phyloP scores from a whole-genome alignment of 2,113 vertebrate genomes.

The Malurus melanocephalus region DNA sequence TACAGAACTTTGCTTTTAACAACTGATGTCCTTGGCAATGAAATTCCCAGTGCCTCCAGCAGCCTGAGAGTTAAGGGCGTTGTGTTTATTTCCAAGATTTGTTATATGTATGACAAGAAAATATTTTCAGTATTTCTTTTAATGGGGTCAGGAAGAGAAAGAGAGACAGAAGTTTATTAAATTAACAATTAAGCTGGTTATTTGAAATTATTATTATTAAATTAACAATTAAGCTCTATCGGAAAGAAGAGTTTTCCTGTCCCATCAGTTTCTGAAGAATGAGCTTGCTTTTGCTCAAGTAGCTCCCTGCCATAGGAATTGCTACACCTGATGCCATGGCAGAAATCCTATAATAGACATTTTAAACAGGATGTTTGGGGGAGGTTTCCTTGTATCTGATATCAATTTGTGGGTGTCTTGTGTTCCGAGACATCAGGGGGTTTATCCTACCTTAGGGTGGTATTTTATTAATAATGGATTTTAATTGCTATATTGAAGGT shows the following conservation, averaged over 20 bases:
- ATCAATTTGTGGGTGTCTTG: neutral
- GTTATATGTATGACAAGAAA: neutral
- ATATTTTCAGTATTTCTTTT: neutral
- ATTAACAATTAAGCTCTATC: neutral
- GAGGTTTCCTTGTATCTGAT: neutral
- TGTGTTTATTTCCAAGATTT: neutral
- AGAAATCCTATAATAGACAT: neutral
- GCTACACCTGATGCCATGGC: neutral
- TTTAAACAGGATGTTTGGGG: neutral
- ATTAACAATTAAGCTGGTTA: neutral
- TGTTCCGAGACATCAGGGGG: neutral
- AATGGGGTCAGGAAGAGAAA: neutral
- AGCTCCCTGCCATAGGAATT: neutral
- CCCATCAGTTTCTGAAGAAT: neutral
- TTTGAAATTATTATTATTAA: too few species aligned
- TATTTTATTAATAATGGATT: neutral
- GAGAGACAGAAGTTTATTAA: neutral
- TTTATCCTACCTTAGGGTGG: neutral
- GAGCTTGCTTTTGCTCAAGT: neutral
- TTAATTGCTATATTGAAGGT: neutral
- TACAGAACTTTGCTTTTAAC: neutral
- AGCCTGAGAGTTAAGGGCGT: neutral
- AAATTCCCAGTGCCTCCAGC: neutral
- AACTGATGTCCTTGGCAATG: neutral
- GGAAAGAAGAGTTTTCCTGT: neutral